Percentiles rank a stretch among this genome's conserved stretches.
These are phyloP conservation scores for Dipodomys merriami DNA, from an alignment of 2,113 vertebrate species.

Conservation along the genomic window DNA sequence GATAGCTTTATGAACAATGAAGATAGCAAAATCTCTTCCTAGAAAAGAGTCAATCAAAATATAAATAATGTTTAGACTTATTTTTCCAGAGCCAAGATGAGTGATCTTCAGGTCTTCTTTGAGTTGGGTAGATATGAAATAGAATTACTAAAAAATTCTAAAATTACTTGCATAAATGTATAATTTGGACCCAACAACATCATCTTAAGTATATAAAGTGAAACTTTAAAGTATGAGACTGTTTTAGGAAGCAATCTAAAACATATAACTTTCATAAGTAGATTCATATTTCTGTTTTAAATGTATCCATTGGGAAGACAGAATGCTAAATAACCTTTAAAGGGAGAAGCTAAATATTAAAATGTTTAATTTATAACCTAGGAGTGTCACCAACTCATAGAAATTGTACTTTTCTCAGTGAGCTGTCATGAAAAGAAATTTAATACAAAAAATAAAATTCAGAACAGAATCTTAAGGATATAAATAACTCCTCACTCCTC, in stretches of 20 bases:
- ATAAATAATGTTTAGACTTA: conserved; percentile 14
- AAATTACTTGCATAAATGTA: neutral
- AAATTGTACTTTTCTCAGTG: neutral
- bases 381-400: neutral
- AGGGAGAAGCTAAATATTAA: conserved; percentile 6
- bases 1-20: conserved; percentile 29
- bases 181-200: conserved; percentile 38
- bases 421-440: conserved; percentile 34
- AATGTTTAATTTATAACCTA: conserved; percentile 9
- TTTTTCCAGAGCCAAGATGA: neutral
- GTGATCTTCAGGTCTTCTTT: conserved; percentile 4
- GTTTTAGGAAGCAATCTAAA: conserved; percentile 48
- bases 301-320: conserved; percentile 34
- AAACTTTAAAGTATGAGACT: neutral
- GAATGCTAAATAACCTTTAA: conserved; percentile 25
- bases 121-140: neutral
- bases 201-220: conserved; percentile 32
- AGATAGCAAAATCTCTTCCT: neutral
- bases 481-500: neutral
- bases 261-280: conserved; percentile 1
- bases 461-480: conserved; percentile 31
- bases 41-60: neutral
- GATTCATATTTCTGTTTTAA: conserved; percentile 63
- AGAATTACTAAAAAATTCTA: conserved; percentile 3
- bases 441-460: conserved; percentile 4